Evolutionary conservation across 2,113 vertebrate species (phyloP), one percentile per base, ranked within the genome.

Genomic region (Tapirus terrestris): DNA sequence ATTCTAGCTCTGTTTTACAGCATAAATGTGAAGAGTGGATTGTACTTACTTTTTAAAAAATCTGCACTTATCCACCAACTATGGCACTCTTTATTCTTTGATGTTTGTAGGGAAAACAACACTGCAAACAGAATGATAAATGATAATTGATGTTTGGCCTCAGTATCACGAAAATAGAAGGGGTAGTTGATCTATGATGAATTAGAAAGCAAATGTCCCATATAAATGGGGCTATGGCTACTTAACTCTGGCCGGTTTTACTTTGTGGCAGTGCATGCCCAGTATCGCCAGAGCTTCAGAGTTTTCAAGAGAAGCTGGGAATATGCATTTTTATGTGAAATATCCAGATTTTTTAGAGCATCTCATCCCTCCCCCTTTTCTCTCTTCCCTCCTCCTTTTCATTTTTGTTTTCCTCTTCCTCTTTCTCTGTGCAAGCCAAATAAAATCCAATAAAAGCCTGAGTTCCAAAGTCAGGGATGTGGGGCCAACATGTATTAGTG

Each of bases 1-100:
- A 48, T 91, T 88, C 67, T 82, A 25, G 45, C 70, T 95, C 82
- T 90, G 94, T 96, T 89, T 97, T 85, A 58, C n/a, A 79, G 53
- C 8, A 20, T 96, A 89, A 89, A 75, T 56, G 11, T 89, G 48
- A 91, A 91, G n/a, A 75, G 31, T 83, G 68, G 82, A 73, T 86
- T 90, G 60, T 81, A 80, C 48, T 94, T 85, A 45, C n/a, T 77
- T 77, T 79, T 73, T 39, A 36, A 91, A 61, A 73, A 56, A 27
- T 61, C 27, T 67, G 63, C n/a, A 48, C 70, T 77, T 91, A 82
- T 14, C 76, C 67, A 93, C 68, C 48, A 87, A 25, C 18, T 43
- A 4, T 63, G 58, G 9, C 25, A 3, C 90, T 96, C 70, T 95
- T 81, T 88, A 63, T 53, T 93, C 33, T 83, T 80, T 72, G 31